Conservation (phyloP, 2,888 invertebrate genomes). For the Linnaemya vulpina region DNA sequence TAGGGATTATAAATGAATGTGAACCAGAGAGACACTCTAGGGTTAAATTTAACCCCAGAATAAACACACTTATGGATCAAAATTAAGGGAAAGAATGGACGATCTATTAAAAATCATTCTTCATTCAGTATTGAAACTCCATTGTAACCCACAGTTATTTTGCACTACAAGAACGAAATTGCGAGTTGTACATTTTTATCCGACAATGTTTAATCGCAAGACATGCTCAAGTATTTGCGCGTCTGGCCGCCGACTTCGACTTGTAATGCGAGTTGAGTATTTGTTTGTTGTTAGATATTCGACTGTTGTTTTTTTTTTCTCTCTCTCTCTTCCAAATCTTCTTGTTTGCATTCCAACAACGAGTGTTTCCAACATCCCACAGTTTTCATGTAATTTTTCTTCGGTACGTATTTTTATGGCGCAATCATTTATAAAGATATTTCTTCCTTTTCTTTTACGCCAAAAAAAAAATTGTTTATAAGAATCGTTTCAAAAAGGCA, state of each 20-base stretch:
- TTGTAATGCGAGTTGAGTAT: slow-evolving; percentile 2
- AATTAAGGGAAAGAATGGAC: no score
- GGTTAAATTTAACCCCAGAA: no score
- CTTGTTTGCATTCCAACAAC: slow-evolving; percentile 28
- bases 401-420: slow-evolving; percentile 34
- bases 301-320: slow-evolving; percentile 5
- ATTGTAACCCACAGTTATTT: no score
- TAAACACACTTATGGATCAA: no score
- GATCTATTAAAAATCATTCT: no score
- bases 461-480: slow-evolving; percentile 51
- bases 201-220: background rate
- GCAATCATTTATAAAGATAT: slow-evolving; percentile 54
- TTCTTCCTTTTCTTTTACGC: slow-evolving; percentile 38
- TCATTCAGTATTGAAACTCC: no score
- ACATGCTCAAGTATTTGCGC: background rate
- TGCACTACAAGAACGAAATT: background rate
- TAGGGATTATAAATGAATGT: no score
- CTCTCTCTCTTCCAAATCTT: background rate
- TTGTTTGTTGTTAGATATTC: slow-evolving; percentile 27
- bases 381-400: slow-evolving; percentile 50
- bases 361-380: slow-evolving; percentile 44
- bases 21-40: no score
- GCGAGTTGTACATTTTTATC: background rate
- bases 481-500: slow-evolving; percentile 36
- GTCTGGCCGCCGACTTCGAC: slow-evolving; percentile 10